phyloP scores from a whole-genome alignment of 2,888 invertebrate genomes.

The Autographa pulchrina region DNA sequence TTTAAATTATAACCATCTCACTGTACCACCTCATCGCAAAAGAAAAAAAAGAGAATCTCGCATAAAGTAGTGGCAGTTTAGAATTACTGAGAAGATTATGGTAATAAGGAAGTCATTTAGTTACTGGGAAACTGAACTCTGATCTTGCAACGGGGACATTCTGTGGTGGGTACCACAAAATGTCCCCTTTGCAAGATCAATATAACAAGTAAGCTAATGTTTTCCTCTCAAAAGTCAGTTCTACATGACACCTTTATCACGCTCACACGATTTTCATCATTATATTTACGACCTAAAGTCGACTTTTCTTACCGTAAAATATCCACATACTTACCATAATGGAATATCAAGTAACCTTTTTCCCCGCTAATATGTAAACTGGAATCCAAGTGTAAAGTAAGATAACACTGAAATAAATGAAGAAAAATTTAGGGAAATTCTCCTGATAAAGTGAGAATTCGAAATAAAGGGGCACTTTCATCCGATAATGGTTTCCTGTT shows the following conservation, averaged over 20 bases:
- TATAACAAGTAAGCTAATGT: not conserved
- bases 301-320: not conserved
- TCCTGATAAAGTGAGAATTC: constrained; percentile 21
- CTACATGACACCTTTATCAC: not conserved
- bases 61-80: too few species aligned
- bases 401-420: constrained; percentile 28
- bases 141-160: too few species aligned
- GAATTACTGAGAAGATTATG: too few species aligned
- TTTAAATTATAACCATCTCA: too few species aligned
- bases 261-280: not conserved
- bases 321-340: constrained; percentile 13
- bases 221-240: not conserved
- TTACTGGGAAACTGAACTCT: too few species aligned
- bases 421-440: constrained; percentile 22
- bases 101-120: too few species aligned
- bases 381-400: constrained; percentile 24
- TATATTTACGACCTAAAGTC: not conserved
- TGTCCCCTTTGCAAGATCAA: too few species aligned
- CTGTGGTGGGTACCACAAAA: too few species aligned
- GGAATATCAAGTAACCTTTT: constrained; percentile 14
- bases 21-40: too few species aligned
- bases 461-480: constrained; percentile 25
- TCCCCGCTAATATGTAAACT: constrained; percentile 14
- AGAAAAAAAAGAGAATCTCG: too few species aligned
- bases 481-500: constrained; percentile 45